Conservation (phyloP, 2,888 invertebrate genomes). For the Melipona beecheii region DNA sequence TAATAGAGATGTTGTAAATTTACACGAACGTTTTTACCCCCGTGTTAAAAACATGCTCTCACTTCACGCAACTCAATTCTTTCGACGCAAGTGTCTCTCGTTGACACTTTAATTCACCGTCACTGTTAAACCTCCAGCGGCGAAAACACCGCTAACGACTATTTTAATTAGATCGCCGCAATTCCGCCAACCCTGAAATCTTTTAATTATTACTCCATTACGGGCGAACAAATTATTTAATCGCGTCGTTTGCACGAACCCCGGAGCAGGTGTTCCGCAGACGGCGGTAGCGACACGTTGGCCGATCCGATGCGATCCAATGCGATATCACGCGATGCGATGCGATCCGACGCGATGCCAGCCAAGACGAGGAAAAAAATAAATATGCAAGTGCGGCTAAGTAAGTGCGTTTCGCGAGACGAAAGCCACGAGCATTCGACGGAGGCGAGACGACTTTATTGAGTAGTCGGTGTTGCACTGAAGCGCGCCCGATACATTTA, state of each 20-base stretch:
- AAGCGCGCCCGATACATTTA: conserved; percentile 25
- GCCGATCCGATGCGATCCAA: not conserved
- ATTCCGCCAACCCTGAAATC: conserved; percentile 49
- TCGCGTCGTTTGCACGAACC: conserved; percentile 49
- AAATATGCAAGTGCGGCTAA: not conserved
- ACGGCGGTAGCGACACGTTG: conserved; percentile 14
- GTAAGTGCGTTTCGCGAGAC: conserved; percentile 9
- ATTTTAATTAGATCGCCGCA: conserved; percentile 23
- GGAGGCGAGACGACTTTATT: conserved; percentile 57
- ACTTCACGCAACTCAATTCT: too few relatives aligned
- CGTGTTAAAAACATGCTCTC: too few relatives aligned
- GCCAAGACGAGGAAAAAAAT: conserved; percentile 16
- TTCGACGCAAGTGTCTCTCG: too few relatives aligned
- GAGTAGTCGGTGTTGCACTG: conserved; percentile 53
- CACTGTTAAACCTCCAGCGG: not conserved
- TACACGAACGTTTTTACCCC: too few relatives aligned
- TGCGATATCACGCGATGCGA: not conserved
- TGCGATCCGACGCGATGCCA: not conserved
- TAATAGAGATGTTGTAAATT: too few relatives aligned
- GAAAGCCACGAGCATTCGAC: conserved; percentile 2
- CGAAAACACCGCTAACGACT: conserved; percentile 15
- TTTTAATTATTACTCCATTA: conserved; percentile 61
- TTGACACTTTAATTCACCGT: too few relatives aligned
- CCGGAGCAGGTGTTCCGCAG: conserved; percentile 56
- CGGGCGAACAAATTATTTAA: conserved; percentile 62